Evolutionary conservation across 2,888 invertebrate species (phyloP).

Genomic region (Carcina quercana): DNA sequence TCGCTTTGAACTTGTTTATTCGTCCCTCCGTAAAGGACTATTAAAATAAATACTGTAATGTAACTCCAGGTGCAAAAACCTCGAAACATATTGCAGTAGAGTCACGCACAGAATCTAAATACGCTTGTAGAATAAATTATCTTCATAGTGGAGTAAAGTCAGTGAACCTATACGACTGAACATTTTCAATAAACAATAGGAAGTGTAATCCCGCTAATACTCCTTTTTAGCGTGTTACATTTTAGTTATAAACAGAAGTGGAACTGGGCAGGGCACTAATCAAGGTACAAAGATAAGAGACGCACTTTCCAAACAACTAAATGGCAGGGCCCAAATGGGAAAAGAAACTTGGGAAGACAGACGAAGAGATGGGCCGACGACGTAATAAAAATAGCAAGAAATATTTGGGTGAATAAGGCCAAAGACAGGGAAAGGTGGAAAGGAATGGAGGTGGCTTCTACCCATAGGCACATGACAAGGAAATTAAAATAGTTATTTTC

Average conservation of each 20-base stretch:
- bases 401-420: constrained; percentile 1
- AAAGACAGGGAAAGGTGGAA: constrained; percentile 4
- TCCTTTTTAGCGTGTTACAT: too few species aligned
- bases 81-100: too few species aligned
- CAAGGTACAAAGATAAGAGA: constrained; percentile 14
- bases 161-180: too few species aligned
- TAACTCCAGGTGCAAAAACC: too few species aligned
- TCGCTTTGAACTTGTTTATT: too few species aligned
- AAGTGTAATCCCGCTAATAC: too few species aligned
- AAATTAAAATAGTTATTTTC: too few species aligned
- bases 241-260: too few species aligned
- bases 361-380: constrained; percentile 2
- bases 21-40: too few species aligned
- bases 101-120: constrained; percentile 2
- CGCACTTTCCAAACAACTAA: constrained; percentile 3
- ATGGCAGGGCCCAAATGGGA: constrained; percentile 4
- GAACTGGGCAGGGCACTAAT: constrained; percentile 14
- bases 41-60: too few species aligned
- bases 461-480: background rate
- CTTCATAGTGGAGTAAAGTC: too few species aligned
- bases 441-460: constrained; percentile 1
- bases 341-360: constrained; percentile 4
- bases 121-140: constrained; percentile 1
- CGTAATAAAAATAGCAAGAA: background rate
- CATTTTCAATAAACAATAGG: too few species aligned